Base-by-base conservation (phyloP, 2,113 vertebrate species). In the Myiozetetes cayanensis region DNA sequence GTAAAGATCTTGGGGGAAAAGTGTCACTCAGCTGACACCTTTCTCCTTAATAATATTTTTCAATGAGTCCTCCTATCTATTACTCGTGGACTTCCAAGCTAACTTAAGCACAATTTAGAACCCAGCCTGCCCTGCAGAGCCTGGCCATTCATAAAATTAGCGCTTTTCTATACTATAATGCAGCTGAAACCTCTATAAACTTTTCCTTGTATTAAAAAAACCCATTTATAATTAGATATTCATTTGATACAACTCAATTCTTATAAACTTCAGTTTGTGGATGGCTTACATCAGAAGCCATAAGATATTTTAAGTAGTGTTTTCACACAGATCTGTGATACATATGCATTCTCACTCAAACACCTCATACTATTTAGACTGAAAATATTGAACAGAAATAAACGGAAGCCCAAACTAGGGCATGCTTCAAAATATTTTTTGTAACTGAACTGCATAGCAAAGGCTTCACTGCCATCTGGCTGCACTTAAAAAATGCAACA, bases 391-490 rank as follows among this genome's bases (percentile, higher is more conserved):
- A 56, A 50, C 15, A 15, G 22, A 46, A 80, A 41, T 49, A 50
- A 75, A 67, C 74, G 5, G 55, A 81, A 33, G 8, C 11, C 17
- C 28, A 52, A 31, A 41, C 0, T 4, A 6, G 22, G 17, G 27
- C 16, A 13, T 55, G 31, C 20, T 53, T 75, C 4, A 35, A 59
- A 85, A 37, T 31, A 33, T 33, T 77, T 93, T 85, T 68, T 37
- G 46, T 31, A 65, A 30, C 3, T 14, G 25, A 43, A 44, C 30
- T 0, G 7, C 4, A 7, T 50, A 85, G 33, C 20, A 67, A 87
- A 44, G 73, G 30, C 27, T 91, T 75, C 87, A 87, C 86, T 92
- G 80, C 91, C 94, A 81, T 4, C 79, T 92, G 91, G 47, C 86
- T 90, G 83, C 73, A 28, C 18, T 55, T 59, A 8, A 28, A 73